Base-by-base conservation (phyloP, 30 jellyfish, hydroid and myxozoan species). In the Hydractinia symbiolongicarpus region DNA sequence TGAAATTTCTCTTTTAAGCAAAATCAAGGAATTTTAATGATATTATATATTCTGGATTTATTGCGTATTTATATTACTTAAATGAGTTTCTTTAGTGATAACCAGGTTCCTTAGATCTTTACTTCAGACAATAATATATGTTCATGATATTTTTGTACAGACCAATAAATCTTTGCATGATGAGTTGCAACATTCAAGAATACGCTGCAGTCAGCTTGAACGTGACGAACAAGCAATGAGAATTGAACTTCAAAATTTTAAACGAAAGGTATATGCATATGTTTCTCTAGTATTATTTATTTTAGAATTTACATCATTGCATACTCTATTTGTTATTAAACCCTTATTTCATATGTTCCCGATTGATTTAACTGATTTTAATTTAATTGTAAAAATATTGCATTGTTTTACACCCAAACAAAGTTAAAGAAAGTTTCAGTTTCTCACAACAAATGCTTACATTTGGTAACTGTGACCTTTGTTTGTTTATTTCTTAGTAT, bases 401-500 rank as follows among this genome's bases (percentile, higher is more conserved):
- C 44, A 30, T 30, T 30, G 44, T 30, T 30, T 30, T 30, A 30
- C 44, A 30, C 44, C 1, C 44, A 30, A 30, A 30, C 1, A 30
- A 30, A n/a, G n/a, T n/a, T n/a, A n/a, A 49, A 10, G 51, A 8
- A 8, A 9, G 20, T 30, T n/a, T 20, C 20, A 5, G 7, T 70
- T 16, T 10, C 78, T 10, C 52, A n/a, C 0, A 16, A n/a, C 51
- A 30, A 50, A 71, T 19, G 60, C n/a, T 20, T 7, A 50, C 30
- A 15, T 71, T 5, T 71, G 9, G n/a, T 50, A 19, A 6, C 15
- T 13, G 78, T 67, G 78, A 67, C 50, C 11, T 10, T 67, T 76
- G 8, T 17, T 9, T 55, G 40, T 77, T 53, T 55, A 7, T 20
- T 13, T 83, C 71, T 9, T 70, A 89, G 97, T 76, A 84, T 80